These are phyloP conservation scores for Aromia moschata DNA, from an alignment of 2,888 invertebrate genomes.

Conservation along the genomic window DNA sequence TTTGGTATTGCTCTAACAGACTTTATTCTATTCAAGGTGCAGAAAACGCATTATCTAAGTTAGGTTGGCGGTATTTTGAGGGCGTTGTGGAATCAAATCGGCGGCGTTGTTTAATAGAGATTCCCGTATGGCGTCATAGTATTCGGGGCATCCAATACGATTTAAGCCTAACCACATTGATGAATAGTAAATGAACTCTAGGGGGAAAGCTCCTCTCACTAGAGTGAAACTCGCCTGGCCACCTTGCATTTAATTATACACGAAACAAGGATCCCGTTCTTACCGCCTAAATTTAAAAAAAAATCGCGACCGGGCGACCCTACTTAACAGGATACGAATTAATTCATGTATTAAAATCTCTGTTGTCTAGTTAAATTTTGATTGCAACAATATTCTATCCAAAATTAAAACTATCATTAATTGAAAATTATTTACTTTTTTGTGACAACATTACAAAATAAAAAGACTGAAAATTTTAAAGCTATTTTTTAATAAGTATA, in stretches of 20 bases:
- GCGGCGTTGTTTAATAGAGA: constrained; percentile 7
- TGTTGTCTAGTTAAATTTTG: too few species aligned
- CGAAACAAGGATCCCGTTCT: background rate
- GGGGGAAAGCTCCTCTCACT: constrained; percentile 15
- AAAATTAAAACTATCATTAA: too few species aligned
- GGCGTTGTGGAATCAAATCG: background rate
- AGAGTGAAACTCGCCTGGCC: constrained; percentile 6
- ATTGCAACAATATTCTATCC: too few species aligned
- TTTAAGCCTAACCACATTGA: constrained; percentile 7
- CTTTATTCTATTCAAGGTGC: background rate
- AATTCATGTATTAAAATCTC: too few species aligned
- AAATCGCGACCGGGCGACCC: too few species aligned
- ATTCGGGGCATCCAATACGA: constrained; percentile 6
- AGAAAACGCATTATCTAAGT: constrained; percentile 8
- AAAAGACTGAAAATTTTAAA: too few species aligned
- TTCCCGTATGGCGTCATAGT: background rate
- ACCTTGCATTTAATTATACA: constrained; percentile 15
- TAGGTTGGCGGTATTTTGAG: constrained; percentile 13
- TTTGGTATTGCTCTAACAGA: too few species aligned
- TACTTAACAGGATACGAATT: too few species aligned
- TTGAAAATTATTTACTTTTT: too few species aligned
- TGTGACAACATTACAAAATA: too few species aligned
- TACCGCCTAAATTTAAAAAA: too few species aligned
- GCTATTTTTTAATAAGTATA: too few species aligned
- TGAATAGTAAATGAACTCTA: constrained; percentile 23